Percentiles rank a stretch among this genome's conserved stretches.
Evolutionary conservation across 92 coral and sea anemone species (phyloP).

Genomic region (Siderastrea radians): DNA sequence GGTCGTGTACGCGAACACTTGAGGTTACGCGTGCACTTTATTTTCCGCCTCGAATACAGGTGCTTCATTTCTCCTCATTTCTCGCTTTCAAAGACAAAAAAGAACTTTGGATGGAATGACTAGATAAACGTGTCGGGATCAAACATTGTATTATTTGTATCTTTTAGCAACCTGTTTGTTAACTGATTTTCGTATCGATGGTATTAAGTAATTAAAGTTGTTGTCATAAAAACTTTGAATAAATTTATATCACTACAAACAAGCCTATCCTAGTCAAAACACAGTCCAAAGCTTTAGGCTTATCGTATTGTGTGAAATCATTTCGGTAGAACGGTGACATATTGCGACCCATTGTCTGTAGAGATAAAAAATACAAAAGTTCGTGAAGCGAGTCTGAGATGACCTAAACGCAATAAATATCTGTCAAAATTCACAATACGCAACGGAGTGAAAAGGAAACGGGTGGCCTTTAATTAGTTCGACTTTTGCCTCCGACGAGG

Average conservation of each 20-base stretch:
- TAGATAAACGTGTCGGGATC: neutral
- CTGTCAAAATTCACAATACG: constrained; percentile 17
- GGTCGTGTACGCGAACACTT: neutral
- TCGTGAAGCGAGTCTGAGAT: constrained; percentile 5
- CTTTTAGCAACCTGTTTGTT: neutral
- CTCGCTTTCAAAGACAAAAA: too few species aligned
- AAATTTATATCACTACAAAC: neutral
- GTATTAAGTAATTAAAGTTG: neutral
- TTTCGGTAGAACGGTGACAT: neutral
- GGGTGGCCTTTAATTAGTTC: neutral
- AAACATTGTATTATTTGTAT: neutral
- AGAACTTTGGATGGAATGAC: too few species aligned
- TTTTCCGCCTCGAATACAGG: neutral
- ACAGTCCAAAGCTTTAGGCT: neutral
- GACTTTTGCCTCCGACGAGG: neutral
- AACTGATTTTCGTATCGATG: too few species aligned
- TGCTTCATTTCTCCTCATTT: neutral
- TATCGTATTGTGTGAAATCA: neutral
- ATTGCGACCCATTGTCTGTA: neutral
- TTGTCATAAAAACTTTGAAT: neutral
- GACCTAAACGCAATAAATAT: neutral
- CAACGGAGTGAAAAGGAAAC: neutral
- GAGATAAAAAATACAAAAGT: neutral
- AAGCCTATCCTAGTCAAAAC: neutral
- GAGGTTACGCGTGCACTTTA: neutral